Percentiles rank a stretch among this genome's conserved stretches.
Conservation (phyloP, 2,797 vertebrate genomes). For the Acipenser oxyrinchus region DNA sequence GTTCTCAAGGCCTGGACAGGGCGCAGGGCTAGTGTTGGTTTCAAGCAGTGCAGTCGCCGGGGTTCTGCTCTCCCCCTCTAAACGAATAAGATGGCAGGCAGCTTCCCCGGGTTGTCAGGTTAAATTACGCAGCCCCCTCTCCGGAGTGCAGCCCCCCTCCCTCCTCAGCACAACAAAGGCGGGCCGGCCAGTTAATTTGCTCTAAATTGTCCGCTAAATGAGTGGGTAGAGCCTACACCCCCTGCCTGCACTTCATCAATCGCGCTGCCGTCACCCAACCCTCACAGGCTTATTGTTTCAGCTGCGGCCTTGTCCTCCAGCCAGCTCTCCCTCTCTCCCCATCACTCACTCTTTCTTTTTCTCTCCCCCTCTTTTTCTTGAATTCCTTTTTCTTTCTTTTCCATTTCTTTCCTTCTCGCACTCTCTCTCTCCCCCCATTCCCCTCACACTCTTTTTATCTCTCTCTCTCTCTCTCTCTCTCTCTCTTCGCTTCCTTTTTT, state of each 20-base stretch:
- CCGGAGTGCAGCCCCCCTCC: constrained; percentile 28
- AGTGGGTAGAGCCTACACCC: constrained; percentile 36
- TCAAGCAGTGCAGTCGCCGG: background rate
- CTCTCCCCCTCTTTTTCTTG: constrained; percentile 18
- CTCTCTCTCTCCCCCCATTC: background rate
- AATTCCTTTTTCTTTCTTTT: constrained; percentile 12
- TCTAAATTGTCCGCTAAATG: constrained; percentile 51
- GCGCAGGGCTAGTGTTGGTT: background rate
- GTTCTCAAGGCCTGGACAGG: background rate
- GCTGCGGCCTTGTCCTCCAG: constrained; percentile 34
- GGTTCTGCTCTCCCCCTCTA: background rate
- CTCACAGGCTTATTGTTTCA: background rate
- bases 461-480: background rate
- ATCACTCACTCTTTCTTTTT: constrained; percentile 4
- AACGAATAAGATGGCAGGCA: background rate
- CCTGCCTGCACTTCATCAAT: constrained; percentile 9
- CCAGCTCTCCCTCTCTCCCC: constrained; percentile 33
- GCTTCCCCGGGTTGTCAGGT: constrained; percentile 4
- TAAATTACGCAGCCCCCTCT: constrained; percentile 14
- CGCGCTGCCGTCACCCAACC: constrained; percentile 22
- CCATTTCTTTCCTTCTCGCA: background rate
- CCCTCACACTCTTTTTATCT: background rate
- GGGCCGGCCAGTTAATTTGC: constrained; percentile 41
- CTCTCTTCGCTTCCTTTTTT: background rate
- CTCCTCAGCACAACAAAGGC: constrained; percentile 35